A percentile compares a stretch with the other conserved stretches of the same genome.
These are phyloP conservation scores for Mythimna pallens DNA, from an alignment of 2,888 invertebrate genomes.

Conservation along the genomic window DNA sequence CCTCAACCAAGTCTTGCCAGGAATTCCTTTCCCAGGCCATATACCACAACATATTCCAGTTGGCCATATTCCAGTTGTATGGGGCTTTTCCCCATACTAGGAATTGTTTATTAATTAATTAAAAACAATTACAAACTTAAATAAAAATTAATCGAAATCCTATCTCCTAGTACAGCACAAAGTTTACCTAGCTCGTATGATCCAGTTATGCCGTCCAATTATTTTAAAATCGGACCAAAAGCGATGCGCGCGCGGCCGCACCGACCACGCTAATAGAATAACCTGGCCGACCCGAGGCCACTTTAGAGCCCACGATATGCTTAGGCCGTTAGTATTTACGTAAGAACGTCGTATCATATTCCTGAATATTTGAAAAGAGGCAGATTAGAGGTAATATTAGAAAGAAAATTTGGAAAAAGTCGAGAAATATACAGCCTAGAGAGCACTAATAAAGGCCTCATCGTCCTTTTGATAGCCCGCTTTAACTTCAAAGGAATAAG, in stretches of 20 bases:
- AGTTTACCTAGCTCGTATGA: constrained; percentile 62
- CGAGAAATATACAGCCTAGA: too few species aligned
- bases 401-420: not conserved
- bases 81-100: too few species aligned
- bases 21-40: too few species aligned
- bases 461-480: not conserved
- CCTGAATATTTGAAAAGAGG: constrained; percentile 38
- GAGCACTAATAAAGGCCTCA: not conserved
- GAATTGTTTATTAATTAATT: too few species aligned
- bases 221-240: constrained; percentile 78
- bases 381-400: constrained; percentile 2
- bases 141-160: constrained; percentile 9
- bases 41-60: too few species aligned
- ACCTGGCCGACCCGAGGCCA: constrained; percentile 51
- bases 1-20: too few species aligned
- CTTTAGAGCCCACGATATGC: constrained; percentile 57
- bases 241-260: constrained; percentile 56
- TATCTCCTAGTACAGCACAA: constrained; percentile 48
- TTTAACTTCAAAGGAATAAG: not conserved
- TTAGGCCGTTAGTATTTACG: constrained; percentile 25
- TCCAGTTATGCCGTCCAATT: constrained; percentile 77
- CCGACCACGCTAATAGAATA: constrained; percentile 72
- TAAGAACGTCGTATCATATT: constrained; percentile 33
- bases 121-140: too few species aligned
- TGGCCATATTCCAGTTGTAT: too few species aligned